Conservation (phyloP, 2,113 vertebrate genomes). For the Asarcornis scutulata region DNA sequence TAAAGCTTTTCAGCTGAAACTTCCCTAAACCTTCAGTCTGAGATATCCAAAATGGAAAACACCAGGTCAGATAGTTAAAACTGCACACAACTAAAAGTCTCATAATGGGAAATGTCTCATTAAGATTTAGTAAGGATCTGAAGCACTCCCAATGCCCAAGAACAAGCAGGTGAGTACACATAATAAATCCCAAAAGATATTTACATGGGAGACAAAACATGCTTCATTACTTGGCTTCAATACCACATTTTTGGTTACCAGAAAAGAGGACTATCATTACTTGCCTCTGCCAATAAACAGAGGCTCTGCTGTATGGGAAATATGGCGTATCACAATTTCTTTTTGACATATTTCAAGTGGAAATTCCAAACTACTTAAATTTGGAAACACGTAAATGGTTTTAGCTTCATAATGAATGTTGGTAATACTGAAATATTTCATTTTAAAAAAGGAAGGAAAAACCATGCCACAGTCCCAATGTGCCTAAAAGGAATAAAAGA, state of each 20-base stretch:
- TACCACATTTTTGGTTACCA: neutral
- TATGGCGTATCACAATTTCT: neutral
- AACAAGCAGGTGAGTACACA: neutral
- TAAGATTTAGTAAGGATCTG: neutral
- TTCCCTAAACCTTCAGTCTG: neutral
- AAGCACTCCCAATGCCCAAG: neutral
- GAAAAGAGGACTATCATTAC: neutral
- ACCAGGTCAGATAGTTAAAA: neutral
- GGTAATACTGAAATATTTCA: neutral
- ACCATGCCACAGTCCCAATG: neutral
- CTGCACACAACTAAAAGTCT: neutral
- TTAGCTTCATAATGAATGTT: neutral
- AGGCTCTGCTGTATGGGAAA: neutral
- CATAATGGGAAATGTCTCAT: neutral
- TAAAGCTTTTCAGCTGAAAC: neutral
- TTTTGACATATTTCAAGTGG: neutral
- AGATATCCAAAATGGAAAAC: neutral
- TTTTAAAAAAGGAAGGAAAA: neutral
- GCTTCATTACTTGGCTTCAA: neutral
- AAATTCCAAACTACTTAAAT: neutral
- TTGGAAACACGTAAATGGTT: neutral
- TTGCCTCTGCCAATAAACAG: neutral
- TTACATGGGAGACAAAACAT: neutral
- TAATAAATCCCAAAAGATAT: neutral
- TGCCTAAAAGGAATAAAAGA: neutral